Percentiles rank a stretch among this genome's conserved stretches.
phyloP scores from a whole-genome alignment of 1,140 invertebrate genomes.

The Zaprionus taronus region DNA sequence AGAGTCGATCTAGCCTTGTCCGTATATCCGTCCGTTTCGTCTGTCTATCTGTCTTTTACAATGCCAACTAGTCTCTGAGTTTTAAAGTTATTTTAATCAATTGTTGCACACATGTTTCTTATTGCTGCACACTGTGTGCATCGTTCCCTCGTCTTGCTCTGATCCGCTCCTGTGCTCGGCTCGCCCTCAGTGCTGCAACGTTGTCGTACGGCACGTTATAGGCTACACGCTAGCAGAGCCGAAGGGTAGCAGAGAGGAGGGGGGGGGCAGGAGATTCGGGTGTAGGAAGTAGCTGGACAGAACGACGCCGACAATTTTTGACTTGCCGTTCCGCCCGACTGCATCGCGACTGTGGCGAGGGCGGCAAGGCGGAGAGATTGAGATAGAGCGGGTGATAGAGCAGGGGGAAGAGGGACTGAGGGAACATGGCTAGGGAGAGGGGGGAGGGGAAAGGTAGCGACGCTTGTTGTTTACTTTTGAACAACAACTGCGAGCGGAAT shows the following conservation, averaged over 20 bases:
- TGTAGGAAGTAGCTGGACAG: conserved; percentile 31
- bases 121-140: too few species aligned
- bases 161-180: conserved; percentile 20
- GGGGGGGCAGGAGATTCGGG: conserved; percentile 26
- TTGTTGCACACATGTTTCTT: too few species aligned
- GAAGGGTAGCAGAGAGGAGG: background rate
- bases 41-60: too few species aligned
- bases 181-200: background rate
- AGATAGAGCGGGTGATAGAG: background rate
- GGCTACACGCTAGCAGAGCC: background rate
- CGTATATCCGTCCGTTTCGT: too few species aligned
- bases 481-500: conserved; percentile 33
- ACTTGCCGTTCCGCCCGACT: conserved; percentile 71
- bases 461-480: conserved; percentile 52
- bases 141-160: background rate
- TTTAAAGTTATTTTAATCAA: too few species aligned
- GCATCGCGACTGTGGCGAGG: conserved; percentile 24
- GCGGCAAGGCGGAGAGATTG: background rate
- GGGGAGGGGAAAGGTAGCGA: background rate
- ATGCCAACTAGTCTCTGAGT: too few species aligned
- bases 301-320: conserved; percentile 66
- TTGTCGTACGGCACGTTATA: background rate
- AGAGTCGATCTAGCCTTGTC: too few species aligned
- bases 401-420: too few species aligned
- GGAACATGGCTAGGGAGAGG: too few species aligned